These are phyloP conservation scores for Leptothorax acervorum DNA, from an alignment of 2,888 invertebrate genomes.

Conservation along the genomic window DNA sequence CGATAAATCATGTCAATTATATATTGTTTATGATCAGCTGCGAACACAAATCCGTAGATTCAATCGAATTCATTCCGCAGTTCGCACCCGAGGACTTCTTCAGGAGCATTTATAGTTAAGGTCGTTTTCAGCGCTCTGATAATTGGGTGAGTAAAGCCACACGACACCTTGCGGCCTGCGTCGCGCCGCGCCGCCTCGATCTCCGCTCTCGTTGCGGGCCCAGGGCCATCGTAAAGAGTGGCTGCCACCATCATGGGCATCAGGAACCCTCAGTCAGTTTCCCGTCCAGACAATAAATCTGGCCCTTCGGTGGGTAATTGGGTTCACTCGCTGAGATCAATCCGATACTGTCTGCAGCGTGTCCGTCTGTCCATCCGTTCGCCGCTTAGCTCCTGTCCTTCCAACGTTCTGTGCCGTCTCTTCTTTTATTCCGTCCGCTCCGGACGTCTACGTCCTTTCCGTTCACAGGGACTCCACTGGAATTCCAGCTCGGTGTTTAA, in stretches of 20 bases:
- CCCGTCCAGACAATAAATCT: conserved; percentile 84
- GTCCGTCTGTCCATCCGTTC: conserved; percentile 83
- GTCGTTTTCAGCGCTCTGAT: conserved; percentile 81
- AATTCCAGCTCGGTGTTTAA: conserved; percentile 55
- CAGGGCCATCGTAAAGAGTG: conserved; percentile 79
- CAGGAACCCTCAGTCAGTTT: conserved; percentile 81
- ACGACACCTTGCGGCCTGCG: conserved; percentile 78
- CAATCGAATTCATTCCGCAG: conserved; percentile 64
- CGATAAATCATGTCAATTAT: conserved; percentile 84
- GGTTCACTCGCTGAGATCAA: conserved; percentile 85
- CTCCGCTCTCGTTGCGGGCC: conserved; percentile 70
- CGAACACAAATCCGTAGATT: conserved; percentile 37
- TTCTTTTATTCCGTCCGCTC: conserved; percentile 45
- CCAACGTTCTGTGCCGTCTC: conserved; percentile 45
- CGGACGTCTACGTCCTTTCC: conserved; percentile 55
- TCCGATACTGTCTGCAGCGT: conserved; percentile 85
- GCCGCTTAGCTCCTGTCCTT: conserved; percentile 67
- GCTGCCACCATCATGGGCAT: conserved; percentile 81
- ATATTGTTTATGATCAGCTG: conserved; percentile 82
- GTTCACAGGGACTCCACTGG: conserved; percentile 47
- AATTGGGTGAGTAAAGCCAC: conserved; percentile 84
- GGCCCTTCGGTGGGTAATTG: conserved; percentile 84
- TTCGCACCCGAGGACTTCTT: conserved; percentile 61
- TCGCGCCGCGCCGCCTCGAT: conserved; percentile 50
- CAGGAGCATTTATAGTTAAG: conserved; percentile 66